These are phyloP conservation scores for Chloromyia formosa DNA, from an alignment of 2,888 invertebrate genomes.

Conservation along the genomic window DNA sequence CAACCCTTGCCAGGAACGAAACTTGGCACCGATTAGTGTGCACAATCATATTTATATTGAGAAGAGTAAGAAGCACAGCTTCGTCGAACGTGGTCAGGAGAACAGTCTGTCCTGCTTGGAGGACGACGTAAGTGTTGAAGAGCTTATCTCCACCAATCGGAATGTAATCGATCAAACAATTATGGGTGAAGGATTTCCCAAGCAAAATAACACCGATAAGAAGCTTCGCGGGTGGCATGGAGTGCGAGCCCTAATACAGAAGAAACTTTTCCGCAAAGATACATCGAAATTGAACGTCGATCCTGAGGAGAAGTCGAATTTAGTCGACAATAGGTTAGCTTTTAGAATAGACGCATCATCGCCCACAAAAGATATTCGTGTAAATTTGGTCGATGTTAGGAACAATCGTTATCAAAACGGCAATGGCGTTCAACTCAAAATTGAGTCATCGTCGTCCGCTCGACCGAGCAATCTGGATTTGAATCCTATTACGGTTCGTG, in stretches of 20 bases:
- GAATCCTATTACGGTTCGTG: slow-evolving; percentile 54
- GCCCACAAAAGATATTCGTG: slow-evolving; percentile 54
- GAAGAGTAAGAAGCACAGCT: slow-evolving; percentile 63
- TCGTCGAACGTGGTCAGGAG: slow-evolving; percentile 58
- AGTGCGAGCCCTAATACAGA: slow-evolving; percentile 62
- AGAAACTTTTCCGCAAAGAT: slow-evolving; percentile 62
- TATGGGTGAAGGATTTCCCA: slow-evolving; percentile 63
- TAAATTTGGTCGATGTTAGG: slow-evolving; percentile 53
- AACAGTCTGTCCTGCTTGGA: slow-evolving; percentile 61
- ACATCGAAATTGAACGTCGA: slow-evolving; percentile 51
- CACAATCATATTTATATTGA: slow-evolving; percentile 59
- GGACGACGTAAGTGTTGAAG: slow-evolving; percentile 63
- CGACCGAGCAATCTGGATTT: slow-evolving; percentile 60
- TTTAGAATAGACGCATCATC: slow-evolving; percentile 47
- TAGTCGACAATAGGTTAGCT: slow-evolving; percentile 57
- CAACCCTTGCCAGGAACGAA: slow-evolving; percentile 83
- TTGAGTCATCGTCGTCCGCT: slow-evolving; percentile 46
- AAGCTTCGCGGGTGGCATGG: slow-evolving; percentile 63
- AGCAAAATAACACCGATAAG: slow-evolving; percentile 62
- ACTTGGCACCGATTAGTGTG: slow-evolving; percentile 65
- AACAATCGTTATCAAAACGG: slow-evolving; percentile 50
- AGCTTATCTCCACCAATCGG: slow-evolving; percentile 57
- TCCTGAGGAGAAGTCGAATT: slow-evolving; percentile 59
- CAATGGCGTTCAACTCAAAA: slow-evolving; percentile 43
- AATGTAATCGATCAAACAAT: slow-evolving; percentile 54